These are phyloP conservation scores for Corticium candelabrum DNA, from an alignment of 37 sponge, comb jelly and placozoan genomes.

Conservation along the genomic window DNA sequence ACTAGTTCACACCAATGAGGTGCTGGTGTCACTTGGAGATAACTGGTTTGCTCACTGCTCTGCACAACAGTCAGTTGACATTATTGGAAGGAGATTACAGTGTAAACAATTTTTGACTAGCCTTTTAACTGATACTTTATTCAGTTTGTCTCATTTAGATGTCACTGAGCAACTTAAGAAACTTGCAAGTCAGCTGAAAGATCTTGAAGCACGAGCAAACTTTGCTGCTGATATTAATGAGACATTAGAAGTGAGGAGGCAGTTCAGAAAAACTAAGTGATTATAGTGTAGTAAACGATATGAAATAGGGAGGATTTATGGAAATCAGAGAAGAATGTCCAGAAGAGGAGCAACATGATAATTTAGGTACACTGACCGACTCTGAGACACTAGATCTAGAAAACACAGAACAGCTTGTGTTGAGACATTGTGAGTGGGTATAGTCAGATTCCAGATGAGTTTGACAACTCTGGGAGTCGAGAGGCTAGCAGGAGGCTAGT, in stretches of 20 bases:
- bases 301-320: no score
- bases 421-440: no score
- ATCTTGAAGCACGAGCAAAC: constrained; percentile 23
- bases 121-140: background rate
- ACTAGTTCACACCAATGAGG: constrained; percentile 80
- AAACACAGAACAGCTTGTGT: no score
- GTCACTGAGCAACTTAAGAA: constrained; percentile 36
- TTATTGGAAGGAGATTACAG: constrained; percentile 50
- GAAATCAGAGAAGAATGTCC: no score
- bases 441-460: no score
- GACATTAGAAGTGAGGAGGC: constrained; percentile 5
- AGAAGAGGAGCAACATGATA: no score
- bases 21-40: constrained; percentile 77
- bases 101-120: constrained; percentile 16
- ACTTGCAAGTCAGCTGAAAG: constrained; percentile 22
- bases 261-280: no score
- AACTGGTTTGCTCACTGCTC: constrained; percentile 85
- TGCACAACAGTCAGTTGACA: constrained; percentile 53
- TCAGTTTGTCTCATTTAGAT: constrained; percentile 26
- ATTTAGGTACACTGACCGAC: no score
- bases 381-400: no score
- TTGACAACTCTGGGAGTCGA: no score
- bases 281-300: no score
- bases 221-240: constrained; percentile 25
- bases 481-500: no score